These are phyloP conservation scores for Portunus trituberculatus DNA, from an alignment of 1,140 invertebrate species.

Conservation along the genomic window DNA sequence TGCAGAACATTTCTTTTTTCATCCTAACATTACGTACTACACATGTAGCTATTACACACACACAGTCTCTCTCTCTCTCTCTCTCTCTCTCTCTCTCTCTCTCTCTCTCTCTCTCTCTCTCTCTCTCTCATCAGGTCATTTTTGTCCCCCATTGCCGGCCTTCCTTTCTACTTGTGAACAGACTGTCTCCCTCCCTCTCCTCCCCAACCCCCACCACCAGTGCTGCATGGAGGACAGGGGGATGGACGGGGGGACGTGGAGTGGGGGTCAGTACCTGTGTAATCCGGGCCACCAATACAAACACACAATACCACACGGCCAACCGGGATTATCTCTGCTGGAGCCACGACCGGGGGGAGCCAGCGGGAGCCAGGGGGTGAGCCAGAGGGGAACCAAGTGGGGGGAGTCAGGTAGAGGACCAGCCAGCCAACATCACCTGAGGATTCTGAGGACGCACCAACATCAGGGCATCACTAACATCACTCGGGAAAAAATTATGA, in stretches of 20 bases:
- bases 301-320: slow-evolving; percentile 60
- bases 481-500: neutral
- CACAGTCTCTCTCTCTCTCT: neutral
- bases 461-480: neutral
- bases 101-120: slow-evolving; percentile 36
- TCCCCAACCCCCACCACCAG: neutral
- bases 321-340: slow-evolving; percentile 50
- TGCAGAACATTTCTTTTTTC: neutral
- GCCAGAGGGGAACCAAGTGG: too few relatives aligned
- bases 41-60: neutral
- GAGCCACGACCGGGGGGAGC: neutral
- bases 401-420: too few relatives aligned
- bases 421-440: neutral
- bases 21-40: too few relatives aligned
- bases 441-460: neutral
- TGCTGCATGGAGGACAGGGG: neutral
- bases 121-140: neutral
- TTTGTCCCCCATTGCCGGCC: neutral
- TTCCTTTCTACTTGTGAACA: slow-evolving; percentile 15
- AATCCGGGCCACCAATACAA: slow-evolving; percentile 66
- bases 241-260: neutral
- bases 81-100: slow-evolving; percentile 45
- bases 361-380: neutral
- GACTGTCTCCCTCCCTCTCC: slow-evolving; percentile 47
- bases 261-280: slow-evolving; percentile 45